Evolutionary conservation across 2,888 invertebrate genomes (phyloP).

Genomic region (Drosophila nigricruria): DNA sequence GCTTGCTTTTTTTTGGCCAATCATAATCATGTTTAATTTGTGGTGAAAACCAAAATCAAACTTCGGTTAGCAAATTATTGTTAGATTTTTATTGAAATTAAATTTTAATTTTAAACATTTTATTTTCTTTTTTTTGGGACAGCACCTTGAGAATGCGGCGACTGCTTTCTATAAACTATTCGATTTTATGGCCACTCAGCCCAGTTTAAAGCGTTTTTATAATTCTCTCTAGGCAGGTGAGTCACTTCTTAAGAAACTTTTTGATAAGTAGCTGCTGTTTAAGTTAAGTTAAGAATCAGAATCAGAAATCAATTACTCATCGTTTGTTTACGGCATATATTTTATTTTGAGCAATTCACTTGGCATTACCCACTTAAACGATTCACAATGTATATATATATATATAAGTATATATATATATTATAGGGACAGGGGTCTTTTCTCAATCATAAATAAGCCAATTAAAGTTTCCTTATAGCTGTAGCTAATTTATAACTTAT

Average conservation of each 20-base stretch:
- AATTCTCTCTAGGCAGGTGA: conserved; percentile 19
- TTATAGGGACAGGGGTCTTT: too few relatives aligned
- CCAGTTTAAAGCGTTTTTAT: conserved; percentile 18
- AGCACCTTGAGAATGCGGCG: conserved; percentile 35
- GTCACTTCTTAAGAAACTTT: conserved; percentile 7
- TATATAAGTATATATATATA: not conserved
- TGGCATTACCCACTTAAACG: not conserved
- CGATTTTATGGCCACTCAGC: conserved; percentile 6
- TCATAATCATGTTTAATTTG: conserved; percentile 49
- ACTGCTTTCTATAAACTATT: conserved; percentile 49
- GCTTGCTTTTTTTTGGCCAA: conserved; percentile 20
- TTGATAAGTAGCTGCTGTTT: conserved; percentile 11
- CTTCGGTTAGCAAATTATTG: conserved; percentile 20
- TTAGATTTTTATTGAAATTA: conserved; percentile 16
- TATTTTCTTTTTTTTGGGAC: not conserved
- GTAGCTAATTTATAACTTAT: conserved; percentile 12
- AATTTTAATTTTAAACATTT: conserved; percentile 11
- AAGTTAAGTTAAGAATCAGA: conserved; percentile 1
- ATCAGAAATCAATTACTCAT: conserved; percentile 31
- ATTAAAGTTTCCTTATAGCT: not conserved
- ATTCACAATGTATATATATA: not conserved
- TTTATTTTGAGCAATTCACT: not conserved
- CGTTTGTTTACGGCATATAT: not conserved
- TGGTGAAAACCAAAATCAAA: conserved; percentile 44
- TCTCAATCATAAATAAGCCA: conserved; percentile 26